These are phyloP conservation scores for Platycheirus rosarum DNA, from an alignment of 2,888 invertebrate species.

Conservation along the genomic window DNA sequence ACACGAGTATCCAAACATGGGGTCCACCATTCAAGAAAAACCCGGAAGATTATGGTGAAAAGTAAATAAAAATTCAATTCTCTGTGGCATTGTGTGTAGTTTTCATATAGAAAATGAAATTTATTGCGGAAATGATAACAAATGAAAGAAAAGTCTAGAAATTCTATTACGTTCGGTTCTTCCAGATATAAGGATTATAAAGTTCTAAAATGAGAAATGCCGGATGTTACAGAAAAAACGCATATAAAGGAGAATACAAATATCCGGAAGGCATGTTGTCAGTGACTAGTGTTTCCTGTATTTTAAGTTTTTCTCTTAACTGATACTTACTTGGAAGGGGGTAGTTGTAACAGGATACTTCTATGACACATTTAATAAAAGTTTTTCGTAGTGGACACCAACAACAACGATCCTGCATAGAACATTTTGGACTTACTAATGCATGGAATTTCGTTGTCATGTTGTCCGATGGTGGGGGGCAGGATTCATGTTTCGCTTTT, in stretches of 20 bases:
- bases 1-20: conserved; percentile 4
- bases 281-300: conserved; percentile 69
- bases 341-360: conserved; percentile 33
- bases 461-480: conserved; percentile 35
- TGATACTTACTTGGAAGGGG: not conserved
- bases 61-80: conserved; percentile 70
- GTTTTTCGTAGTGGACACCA: conserved; percentile 40
- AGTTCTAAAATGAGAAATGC: conserved; percentile 58
- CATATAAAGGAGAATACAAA: conserved; percentile 58
- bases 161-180: conserved; percentile 65
- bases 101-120: conserved; percentile 76
- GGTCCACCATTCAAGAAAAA: conserved; percentile 46
- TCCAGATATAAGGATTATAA: conserved; percentile 69
- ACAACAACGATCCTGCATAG: conserved; percentile 18
- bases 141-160: conserved; percentile 62
- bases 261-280: conserved; percentile 72
- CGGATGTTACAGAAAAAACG: conserved; percentile 54
- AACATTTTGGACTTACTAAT: conserved; percentile 46
- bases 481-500: conserved; percentile 65
- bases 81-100: conserved; percentile 43
- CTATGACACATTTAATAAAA: conserved; percentile 68
- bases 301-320: conserved; percentile 62
- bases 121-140: conserved; percentile 83
- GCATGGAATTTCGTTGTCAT: conserved; percentile 54
- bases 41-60: conserved; percentile 64